Evolutionary conservation across 2,113 vertebrate species (phyloP), one percentile per base, ranked within the genome.

Genomic region (Rhynchomys soricoides): DNA sequence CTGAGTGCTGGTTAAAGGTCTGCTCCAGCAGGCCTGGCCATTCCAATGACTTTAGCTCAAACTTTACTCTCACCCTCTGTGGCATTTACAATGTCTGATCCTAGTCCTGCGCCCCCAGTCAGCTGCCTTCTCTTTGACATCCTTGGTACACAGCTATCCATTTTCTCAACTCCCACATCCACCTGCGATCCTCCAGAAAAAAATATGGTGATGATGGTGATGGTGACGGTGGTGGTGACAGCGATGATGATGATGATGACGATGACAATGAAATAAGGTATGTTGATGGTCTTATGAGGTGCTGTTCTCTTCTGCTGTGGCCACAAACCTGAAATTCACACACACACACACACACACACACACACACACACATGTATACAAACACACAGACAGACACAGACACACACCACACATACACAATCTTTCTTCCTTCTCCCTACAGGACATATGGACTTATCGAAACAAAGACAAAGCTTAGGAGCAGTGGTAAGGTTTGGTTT

Each of bases 101-200:
- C 48, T 90, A 52, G 68, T 19, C 59, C 88, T 52, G 31, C 26
- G 45, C 78, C 66, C 96, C 94, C 57, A 31, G 0, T 13, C 90
- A 68, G 55, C 64, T 90, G 78, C 59, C 40, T 87, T 90, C n/a
- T 87, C 82, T 78, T 64, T 70, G 55, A 82, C 79, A 90, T 90
- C 22, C 77, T 95, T 91, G 68, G 52, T 86, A 73, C 37, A 40
- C 52, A 73, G 71, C 81, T 92, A 12, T 82, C 86, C 43, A 40
- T 55, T 64, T 59, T 78, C 66, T 93, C 71, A 94, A 92, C 45
- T 77, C 64, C 21, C 75, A n/a, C 31, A 83, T 82, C 92, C 66
- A 82, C 52, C 94, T 82, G 45, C n/a, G 43, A 55, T 91, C 87
- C 93, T 95, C 78, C 45, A 90, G 95, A 97, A 95, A 78, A 43